Evolutionary conservation across 2,113 vertebrate species (phyloP).

Genomic region (Xerus inauris): DNA sequence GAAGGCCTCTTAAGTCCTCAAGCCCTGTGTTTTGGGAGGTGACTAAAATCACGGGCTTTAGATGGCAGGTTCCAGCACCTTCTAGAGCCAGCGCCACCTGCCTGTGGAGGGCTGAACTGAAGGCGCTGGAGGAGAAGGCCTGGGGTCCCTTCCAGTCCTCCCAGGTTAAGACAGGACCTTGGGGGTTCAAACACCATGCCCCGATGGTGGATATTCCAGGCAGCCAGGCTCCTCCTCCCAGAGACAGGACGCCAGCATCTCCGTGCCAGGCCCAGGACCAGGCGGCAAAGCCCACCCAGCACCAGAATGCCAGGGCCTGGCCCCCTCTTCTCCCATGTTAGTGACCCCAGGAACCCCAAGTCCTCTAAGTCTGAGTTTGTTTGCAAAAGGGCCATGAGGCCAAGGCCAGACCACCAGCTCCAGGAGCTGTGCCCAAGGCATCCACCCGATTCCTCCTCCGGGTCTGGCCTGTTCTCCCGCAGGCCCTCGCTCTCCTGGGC

Average conservation of each 20-base stretch:
- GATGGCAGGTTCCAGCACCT: neutral
- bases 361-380: neutral
- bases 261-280: neutral
- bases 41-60: neutral
- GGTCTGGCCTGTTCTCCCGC: neutral
- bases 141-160: too few species aligned
- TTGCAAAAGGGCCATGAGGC: neutral
- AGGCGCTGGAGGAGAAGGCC: neutral
- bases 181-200: neutral
- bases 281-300: neutral
- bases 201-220: neutral
- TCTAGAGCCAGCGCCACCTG: accelerated
- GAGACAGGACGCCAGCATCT: too few species aligned
- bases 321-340: neutral
- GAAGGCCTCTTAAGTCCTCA: neutral
- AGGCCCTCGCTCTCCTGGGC: neutral
- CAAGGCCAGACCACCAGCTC: neutral
- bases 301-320: neutral
- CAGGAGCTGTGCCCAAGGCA: accelerated
- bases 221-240: neutral
- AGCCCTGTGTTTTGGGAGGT: neutral
- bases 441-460: neutral
- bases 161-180: neutral
- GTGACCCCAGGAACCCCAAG: neutral
- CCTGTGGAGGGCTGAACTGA: neutral